These are phyloP conservation scores for Coboldia fuscipes DNA, from an alignment of 1,140 invertebrate genomes.

Conservation along the genomic window DNA sequence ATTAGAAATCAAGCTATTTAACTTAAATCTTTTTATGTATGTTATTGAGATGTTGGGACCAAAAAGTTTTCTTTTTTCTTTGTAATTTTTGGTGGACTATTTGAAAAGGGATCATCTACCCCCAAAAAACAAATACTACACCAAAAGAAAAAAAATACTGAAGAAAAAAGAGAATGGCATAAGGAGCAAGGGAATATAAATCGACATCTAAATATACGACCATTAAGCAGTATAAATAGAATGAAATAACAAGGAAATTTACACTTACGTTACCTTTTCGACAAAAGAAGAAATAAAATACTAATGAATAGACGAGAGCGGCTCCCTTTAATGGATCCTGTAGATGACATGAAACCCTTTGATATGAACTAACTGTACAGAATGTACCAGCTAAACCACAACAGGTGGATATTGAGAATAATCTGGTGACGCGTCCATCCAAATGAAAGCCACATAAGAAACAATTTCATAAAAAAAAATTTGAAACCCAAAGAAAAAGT, in stretches of 20 bases:
- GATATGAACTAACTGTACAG: constrained; percentile 1
- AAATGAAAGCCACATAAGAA: too few relatives aligned
- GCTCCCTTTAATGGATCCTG: constrained; percentile 36
- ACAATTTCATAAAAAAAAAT: too few relatives aligned
- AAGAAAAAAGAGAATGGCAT: background rate
- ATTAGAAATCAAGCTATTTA: too few relatives aligned
- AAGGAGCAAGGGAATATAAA: background rate
- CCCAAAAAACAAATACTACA: too few relatives aligned
- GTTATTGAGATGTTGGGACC: constrained; percentile 2
- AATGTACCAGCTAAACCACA: constrained; percentile 2
- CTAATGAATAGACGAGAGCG: constrained; percentile 28
- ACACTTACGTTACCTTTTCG: constrained; percentile 25
- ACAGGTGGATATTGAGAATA: constrained; percentile 1
- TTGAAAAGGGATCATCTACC: background rate
- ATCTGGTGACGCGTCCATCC: too few relatives aligned
- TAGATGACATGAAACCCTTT: constrained; percentile 31
- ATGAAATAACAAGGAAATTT: background rate
- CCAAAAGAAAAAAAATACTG: background rate
- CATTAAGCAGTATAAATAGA: background rate
- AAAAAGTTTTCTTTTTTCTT: background rate
- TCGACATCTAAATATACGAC: constrained; percentile 1
- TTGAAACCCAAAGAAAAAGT: too few relatives aligned
- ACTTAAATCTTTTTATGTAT: too few relatives aligned
- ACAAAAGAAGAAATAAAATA: constrained; percentile 37
- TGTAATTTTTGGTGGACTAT: background rate